phyloP scores from a whole-genome alignment of 2,888 invertebrate genomes.

The Acrobasis consociella region DNA sequence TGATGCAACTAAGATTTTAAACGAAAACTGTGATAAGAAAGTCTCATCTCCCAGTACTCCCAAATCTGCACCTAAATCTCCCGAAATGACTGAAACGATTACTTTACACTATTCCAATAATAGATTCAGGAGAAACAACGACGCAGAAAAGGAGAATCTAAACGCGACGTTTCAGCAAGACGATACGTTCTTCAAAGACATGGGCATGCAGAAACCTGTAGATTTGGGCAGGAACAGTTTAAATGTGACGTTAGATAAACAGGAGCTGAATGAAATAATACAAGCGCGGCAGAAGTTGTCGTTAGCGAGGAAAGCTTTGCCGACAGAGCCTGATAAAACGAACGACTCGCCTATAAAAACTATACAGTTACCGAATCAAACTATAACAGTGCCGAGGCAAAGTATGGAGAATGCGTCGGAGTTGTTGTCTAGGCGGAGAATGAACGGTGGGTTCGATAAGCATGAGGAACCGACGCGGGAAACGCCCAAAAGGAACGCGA shows the following conservation, averaged over 20 bases:
- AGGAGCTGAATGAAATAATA: conserved; percentile 74
- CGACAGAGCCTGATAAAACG: conserved; percentile 58
- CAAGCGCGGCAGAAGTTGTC: conserved; percentile 75
- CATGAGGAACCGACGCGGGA: conserved; percentile 60
- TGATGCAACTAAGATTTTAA: conserved; percentile 63
- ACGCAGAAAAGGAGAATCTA: conserved; percentile 72
- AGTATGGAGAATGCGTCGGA: conserved; percentile 75
- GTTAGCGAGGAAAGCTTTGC: conserved; percentile 67
- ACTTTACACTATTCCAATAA: conserved; percentile 72
- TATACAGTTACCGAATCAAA: conserved; percentile 71
- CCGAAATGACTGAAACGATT: conserved; percentile 66
- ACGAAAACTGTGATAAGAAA: conserved; percentile 67
- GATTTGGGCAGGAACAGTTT: conserved; percentile 60
- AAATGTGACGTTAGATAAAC: conserved; percentile 72
- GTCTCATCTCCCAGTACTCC: conserved; percentile 36
- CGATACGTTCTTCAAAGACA: conserved; percentile 71
- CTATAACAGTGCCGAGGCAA: conserved; percentile 68
- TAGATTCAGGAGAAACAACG: conserved; percentile 58
- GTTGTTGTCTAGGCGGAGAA: conserved; percentile 64
- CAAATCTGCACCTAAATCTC: conserved; percentile 43
- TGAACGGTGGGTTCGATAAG: conserved; percentile 56
- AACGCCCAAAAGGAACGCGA: conserved; percentile 64
- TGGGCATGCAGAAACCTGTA: conserved; percentile 57
- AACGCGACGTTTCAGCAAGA: conserved; percentile 63
- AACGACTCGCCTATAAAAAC: conserved; percentile 63